Evolutionary conservation across 2,797 vertebrate genomes (phyloP).

Genomic region (Epinephelus malabaricus): DNA sequence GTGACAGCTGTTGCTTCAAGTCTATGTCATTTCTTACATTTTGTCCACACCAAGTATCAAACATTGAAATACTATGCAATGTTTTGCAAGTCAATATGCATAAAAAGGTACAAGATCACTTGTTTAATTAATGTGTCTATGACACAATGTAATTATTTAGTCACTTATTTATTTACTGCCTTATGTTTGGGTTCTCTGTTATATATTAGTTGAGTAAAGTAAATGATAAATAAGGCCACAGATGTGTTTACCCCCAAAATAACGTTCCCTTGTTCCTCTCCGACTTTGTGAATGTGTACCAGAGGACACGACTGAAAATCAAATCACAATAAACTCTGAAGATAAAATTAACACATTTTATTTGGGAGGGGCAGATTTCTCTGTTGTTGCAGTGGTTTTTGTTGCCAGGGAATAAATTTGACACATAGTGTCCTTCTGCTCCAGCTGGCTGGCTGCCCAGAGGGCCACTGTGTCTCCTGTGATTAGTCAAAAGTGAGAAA

Average conservation of each 20-base stretch:
- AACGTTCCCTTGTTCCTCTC: neutral
- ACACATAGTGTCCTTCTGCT: constrained; percentile 78
- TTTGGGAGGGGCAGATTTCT: constrained; percentile 32
- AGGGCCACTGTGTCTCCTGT: constrained; percentile 75
- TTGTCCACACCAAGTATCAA: no score
- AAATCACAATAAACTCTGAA: constrained; percentile 38
- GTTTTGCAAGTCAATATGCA: no score
- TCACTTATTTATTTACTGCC: neutral
- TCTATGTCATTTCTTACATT: no score
- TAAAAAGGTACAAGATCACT: no score
- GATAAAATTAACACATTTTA: constrained; percentile 56
- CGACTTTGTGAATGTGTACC: constrained; percentile 17
- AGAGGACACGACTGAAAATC: constrained; percentile 26
- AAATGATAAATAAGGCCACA: constrained; percentile 8
- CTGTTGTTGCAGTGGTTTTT: constrained; percentile 49
- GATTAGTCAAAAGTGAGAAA: constrained; percentile 85
- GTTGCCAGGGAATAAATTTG: constrained; percentile 77
- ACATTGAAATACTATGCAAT: no score
- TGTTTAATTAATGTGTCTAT: neutral
- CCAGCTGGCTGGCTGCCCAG: constrained; percentile 78
- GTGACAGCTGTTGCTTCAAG: no score
- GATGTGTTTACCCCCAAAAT: neutral
- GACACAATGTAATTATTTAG: neutral
- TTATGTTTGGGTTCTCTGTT: neutral
- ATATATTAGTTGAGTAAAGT: neutral